These are phyloP conservation scores for Lasioglossum leucozonium DNA, from an alignment of 2,888 invertebrate species.

Conservation along the genomic window DNA sequence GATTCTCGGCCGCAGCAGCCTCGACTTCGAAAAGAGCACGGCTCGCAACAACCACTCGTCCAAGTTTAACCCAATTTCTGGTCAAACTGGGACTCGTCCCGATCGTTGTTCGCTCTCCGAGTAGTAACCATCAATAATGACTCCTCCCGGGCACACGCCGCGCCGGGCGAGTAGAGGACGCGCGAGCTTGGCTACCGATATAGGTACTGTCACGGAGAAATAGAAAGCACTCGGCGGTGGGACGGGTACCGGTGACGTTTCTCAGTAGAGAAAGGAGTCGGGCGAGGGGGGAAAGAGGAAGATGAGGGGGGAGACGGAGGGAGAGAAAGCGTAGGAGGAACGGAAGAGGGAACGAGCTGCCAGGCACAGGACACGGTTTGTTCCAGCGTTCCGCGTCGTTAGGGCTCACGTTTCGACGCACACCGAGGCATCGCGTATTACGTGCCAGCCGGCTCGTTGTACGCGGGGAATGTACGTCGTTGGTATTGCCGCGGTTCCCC, in stretches of 20 bases:
- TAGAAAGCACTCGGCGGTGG: neutral
- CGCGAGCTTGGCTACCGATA: neutral
- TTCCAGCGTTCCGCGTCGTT: conserved; percentile 63
- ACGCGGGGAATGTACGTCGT: conserved; percentile 37
- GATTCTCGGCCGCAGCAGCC: neutral
- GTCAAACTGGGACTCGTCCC: conserved; percentile 8
- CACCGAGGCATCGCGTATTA: conserved; percentile 44
- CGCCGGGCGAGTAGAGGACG: too few relatives aligned
- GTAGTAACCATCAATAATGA: conserved; percentile 23
- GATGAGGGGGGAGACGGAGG: conserved; percentile 12
- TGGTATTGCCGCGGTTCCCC: conserved; percentile 59
- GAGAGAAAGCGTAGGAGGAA: conserved; percentile 25
- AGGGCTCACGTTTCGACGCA: conserved; percentile 58
- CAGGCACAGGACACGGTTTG: conserved; percentile 61
- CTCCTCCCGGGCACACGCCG: neutral
- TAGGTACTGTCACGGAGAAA: neutral
- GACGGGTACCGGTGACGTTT: neutral
- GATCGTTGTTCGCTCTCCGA: conserved; percentile 6
- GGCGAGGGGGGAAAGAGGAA: conserved; percentile 13
- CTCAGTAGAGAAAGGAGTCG: neutral
- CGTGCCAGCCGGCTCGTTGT: conserved; percentile 40
- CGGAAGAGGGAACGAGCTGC: conserved; percentile 41
- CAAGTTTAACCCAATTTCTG: conserved; percentile 40
- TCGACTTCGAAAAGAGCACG: neutral
- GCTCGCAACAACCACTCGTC: conserved; percentile 2